These are phyloP conservation scores for Potamilus streckersoni DNA, from an alignment of 1,140 invertebrate genomes.

Conservation along the genomic window DNA sequence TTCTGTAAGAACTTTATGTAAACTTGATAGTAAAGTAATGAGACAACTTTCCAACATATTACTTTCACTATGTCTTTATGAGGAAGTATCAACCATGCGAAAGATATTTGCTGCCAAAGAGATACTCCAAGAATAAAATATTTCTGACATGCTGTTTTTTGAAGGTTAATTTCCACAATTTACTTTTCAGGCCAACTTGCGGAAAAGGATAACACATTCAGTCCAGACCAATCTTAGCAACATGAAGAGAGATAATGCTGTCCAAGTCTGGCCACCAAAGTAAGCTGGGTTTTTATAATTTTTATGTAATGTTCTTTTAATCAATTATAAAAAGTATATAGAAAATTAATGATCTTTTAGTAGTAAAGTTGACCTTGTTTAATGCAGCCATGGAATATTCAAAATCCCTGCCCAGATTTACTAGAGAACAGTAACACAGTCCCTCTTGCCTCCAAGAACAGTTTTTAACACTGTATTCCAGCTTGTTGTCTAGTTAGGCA, in stretches of 20 bases:
- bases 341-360: neutral
- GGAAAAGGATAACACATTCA: conserved; percentile 66
- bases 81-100: too few relatives aligned
- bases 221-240: conserved; percentile 68
- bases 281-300: conserved; percentile 41
- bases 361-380: neutral
- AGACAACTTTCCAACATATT: too few relatives aligned
- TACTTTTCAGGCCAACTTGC: conserved; percentile 64
- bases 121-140: too few relatives aligned
- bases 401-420: neutral
- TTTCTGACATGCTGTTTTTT: too few relatives aligned
- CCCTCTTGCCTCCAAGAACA: too few relatives aligned
- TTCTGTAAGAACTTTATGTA: too few relatives aligned
- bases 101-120: too few relatives aligned
- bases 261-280: conserved; percentile 68
- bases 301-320: neutral
- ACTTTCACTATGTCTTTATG: too few relatives aligned
- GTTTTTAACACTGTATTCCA: too few relatives aligned
- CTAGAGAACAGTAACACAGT: neutral
- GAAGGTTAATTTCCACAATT: neutral
- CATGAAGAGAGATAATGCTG: conserved; percentile 64
- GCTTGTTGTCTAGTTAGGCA: too few relatives aligned
- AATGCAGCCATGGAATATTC: neutral
- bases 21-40: too few relatives aligned
- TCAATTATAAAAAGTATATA: neutral